A percentile compares a stretch with the other conserved stretches of the same genome.
phyloP scores from a whole-genome alignment of 2,888 invertebrate species.

The Schizaphis graminum region DNA sequence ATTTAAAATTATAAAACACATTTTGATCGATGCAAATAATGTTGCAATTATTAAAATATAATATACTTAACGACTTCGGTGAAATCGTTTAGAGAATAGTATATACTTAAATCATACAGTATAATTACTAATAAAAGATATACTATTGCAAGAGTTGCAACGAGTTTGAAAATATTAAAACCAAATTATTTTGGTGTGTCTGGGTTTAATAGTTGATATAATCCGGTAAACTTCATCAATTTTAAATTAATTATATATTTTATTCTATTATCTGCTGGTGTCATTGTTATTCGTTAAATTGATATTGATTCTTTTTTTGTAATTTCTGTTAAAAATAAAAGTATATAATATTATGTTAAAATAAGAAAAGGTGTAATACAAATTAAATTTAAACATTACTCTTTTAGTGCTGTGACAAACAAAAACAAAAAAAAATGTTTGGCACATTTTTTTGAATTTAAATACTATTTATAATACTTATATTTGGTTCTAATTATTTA shows the following conservation, averaged over 20 bases:
- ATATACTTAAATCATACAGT: neutral
- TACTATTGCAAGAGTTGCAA: neutral
- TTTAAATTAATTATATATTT: slow-evolving; percentile 27
- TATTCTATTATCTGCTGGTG: neutral
- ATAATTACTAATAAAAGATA: neutral
- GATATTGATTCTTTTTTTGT: neutral
- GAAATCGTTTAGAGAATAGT: neutral
- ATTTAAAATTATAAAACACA: slow-evolving; percentile 6
- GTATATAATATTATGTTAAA: neutral
- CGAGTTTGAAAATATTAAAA: neutral
- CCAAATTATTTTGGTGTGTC: neutral
- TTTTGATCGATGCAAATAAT: neutral
- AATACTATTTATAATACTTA: neutral
- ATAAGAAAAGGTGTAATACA: neutral
- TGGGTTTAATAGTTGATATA: slow-evolving; percentile 9
- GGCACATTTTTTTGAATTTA: neutral
- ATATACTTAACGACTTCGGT: neutral
- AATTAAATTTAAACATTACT: neutral
- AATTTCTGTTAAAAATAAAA: neutral
- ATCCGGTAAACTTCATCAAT: neutral
- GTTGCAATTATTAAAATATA: neutral
- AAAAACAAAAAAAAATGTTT: neutral
- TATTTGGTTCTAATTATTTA: neutral
- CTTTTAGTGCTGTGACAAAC: neutral
- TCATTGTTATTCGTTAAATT: neutral